phyloP scores from a whole-genome alignment of 2,888 invertebrate genomes.

The Cerceris rybyensis region DNA sequence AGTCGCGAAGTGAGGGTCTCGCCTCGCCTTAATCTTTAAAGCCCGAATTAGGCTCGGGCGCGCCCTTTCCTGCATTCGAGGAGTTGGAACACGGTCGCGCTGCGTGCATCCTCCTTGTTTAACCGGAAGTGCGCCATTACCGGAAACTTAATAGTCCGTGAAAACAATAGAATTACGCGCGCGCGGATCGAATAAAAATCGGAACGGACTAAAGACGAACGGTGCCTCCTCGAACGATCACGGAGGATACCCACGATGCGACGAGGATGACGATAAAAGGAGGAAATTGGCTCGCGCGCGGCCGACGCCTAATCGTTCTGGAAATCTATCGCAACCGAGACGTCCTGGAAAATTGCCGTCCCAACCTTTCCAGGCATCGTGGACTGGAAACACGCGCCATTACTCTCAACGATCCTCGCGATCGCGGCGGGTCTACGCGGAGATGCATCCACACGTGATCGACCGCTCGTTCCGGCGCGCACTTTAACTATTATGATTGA shows the following conservation, averaged over 20 bases:
- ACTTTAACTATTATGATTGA: slow-evolving; percentile 33
- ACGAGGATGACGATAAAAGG: slow-evolving; percentile 22
- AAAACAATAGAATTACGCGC: slow-evolving; percentile 82
- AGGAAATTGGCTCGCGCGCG: slow-evolving; percentile 63
- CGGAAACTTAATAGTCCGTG: slow-evolving; percentile 82
- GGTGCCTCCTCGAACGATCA: background rate
- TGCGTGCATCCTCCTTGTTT: slow-evolving; percentile 54
- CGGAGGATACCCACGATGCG: slow-evolving; percentile 14
- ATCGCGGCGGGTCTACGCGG: slow-evolving; percentile 30
- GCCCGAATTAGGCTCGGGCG: slow-evolving; percentile 79
- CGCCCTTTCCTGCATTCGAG: slow-evolving; percentile 82
- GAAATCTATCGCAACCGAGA: slow-evolving; percentile 58
- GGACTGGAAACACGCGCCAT: slow-evolving; percentile 43
- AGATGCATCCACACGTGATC: slow-evolving; percentile 52
- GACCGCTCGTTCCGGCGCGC: slow-evolving; percentile 26
- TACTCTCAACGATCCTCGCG: slow-evolving; percentile 24
- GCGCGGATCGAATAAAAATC: slow-evolving; percentile 78
- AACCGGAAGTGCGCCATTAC: slow-evolving; percentile 79
- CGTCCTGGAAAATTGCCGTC: slow-evolving; percentile 64
- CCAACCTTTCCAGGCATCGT: slow-evolving; percentile 28
- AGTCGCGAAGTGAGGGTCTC: slow-evolving; percentile 41
- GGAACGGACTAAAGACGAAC: slow-evolving; percentile 29
- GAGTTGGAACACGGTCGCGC: slow-evolving; percentile 64
- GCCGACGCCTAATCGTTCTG: slow-evolving; percentile 61
- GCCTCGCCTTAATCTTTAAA: slow-evolving; percentile 81